Evolutionary conservation across 2,113 vertebrate species (phyloP).

Genomic region (Porphyrio hochstetteri): DNA sequence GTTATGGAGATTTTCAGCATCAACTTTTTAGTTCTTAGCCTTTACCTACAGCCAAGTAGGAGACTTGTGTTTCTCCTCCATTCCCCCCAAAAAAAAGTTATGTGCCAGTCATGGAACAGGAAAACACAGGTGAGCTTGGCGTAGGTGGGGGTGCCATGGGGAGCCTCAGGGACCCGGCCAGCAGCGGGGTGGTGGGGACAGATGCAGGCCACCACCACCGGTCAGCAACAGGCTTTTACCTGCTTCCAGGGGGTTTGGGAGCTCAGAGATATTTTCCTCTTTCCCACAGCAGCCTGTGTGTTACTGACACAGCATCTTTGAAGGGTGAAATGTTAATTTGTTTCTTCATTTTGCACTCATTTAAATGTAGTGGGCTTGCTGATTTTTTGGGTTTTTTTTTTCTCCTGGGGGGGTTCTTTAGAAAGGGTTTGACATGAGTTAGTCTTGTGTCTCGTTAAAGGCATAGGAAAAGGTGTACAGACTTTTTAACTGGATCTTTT

Average conservation of each 20-base stretch:
- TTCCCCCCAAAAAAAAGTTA: too few species aligned
- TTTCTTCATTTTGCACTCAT: neutral
- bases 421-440: neutral
- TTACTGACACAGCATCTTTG: neutral
- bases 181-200: fast-evolving
- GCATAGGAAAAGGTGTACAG: neutral
- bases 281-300: neutral
- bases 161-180: fast-evolving
- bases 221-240: neutral
- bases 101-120: fast-evolving
- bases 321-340: neutral
- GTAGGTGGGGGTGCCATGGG: neutral
- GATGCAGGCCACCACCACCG: fast-evolving
- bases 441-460: neutral
- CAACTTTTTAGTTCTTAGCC: fast-evolving
- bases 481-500: neutral
- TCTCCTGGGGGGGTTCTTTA: neutral
- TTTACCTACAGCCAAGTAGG: neutral
- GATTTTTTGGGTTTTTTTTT: too few species aligned
- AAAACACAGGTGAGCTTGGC: neutral
- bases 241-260: neutral
- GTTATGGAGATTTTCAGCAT: neutral
- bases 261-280: neutral
- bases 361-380: neutral
- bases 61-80: too few species aligned